Conservation (phyloP, 1,140 invertebrate species). For the Zophobas morio region DNA sequence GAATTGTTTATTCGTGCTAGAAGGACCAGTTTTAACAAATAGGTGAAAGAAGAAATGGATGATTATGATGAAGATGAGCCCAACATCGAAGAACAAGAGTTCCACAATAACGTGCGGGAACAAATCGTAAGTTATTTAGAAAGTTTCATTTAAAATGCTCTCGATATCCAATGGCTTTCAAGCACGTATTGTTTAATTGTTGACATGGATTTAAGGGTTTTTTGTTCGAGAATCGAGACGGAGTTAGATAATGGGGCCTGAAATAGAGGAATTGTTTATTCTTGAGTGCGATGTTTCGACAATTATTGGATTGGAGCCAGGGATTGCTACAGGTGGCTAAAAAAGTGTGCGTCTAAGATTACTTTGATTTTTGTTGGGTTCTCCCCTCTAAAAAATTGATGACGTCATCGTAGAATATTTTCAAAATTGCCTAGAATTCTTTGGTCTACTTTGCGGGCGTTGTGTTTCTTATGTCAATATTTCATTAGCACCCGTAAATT, state of each 20-base stretch:
- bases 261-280: background rate
- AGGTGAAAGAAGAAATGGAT: conserved; percentile 57
- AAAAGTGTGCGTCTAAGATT: no score
- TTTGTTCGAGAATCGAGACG: no score
- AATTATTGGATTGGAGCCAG: no score
- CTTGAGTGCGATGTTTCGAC: no score
- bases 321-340: no score
- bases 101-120: conserved; percentile 93
- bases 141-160: conserved; percentile 5
- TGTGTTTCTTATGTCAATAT: no score
- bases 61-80: conserved; percentile 62
- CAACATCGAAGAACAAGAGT: conserved; percentile 86
- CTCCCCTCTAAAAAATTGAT: no score
- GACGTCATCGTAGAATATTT: no score
- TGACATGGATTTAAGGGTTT: background rate
- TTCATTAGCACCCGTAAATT: no score
- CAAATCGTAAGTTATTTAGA: conserved; percentile 84
- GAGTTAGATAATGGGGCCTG: background rate
- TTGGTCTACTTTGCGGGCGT: no score
- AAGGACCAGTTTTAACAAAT: conserved; percentile 40
- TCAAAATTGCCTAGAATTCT: no score
- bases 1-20: conserved; percentile 25
- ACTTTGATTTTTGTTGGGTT: no score
- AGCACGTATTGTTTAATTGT: conserved; percentile 1
- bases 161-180: conserved; percentile 6